phyloP scores from a whole-genome alignment of 1,140 invertebrate genomes.

The Marisa cornuarietis region DNA sequence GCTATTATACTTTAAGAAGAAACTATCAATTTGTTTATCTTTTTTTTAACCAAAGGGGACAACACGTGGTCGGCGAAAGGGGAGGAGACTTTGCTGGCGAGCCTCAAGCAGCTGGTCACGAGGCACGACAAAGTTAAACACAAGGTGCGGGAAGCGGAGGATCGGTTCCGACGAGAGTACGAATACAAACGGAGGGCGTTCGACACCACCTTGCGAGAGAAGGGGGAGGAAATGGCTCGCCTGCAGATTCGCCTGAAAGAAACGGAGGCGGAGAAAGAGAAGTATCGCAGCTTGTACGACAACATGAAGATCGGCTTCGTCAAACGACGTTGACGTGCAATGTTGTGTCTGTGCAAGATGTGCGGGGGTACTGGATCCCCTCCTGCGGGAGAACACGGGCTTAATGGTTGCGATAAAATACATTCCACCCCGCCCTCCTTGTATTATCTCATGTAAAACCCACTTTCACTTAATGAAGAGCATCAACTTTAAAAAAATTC shows the following conservation, averaged over 20 bases:
- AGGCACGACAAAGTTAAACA: conserved; percentile 21
- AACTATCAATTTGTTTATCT: too few relatives aligned
- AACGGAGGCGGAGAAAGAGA: conserved; percentile 28
- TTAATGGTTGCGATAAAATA: too few relatives aligned
- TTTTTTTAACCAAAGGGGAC: too few relatives aligned
- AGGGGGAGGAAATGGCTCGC: conserved; percentile 14
- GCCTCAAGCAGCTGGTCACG: conserved; percentile 27
- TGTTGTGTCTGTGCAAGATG: neutral
- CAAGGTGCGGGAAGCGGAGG: conserved; percentile 8
- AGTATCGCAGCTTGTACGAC: conserved; percentile 24
- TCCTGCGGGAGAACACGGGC: too few relatives aligned
- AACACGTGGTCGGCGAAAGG: too few relatives aligned
- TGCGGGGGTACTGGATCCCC: too few relatives aligned
- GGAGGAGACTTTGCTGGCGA: conserved; percentile 11
- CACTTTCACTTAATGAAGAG: too few relatives aligned
- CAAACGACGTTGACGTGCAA: neutral
- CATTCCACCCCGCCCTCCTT: too few relatives aligned
- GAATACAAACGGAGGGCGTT: conserved; percentile 5
- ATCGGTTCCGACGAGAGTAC: conserved; percentile 18
- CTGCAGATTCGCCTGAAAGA: conserved; percentile 22
- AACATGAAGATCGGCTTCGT: conserved; percentile 14
- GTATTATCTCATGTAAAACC: too few relatives aligned
- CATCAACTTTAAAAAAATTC: too few relatives aligned
- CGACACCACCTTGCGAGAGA: conserved; percentile 8
- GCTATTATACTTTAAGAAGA: too few relatives aligned